phyloP scores from a whole-genome alignment of 2,797 vertebrate genomes.

The Spinibarbus caldwelli region DNA sequence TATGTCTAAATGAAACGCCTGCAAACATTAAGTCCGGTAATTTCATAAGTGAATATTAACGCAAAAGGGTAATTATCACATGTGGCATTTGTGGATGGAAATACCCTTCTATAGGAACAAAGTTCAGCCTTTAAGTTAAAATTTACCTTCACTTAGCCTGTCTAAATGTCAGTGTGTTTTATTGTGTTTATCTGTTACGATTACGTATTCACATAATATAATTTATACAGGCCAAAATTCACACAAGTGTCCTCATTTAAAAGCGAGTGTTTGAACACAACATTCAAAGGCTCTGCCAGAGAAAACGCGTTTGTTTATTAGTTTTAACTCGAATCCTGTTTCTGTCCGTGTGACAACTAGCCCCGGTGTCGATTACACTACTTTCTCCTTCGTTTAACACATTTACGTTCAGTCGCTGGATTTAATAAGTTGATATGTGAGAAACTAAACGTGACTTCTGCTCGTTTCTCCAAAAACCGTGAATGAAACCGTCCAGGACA shows the following conservation, averaged over 20 bases:
- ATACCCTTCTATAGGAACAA: no score
- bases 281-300: neutral
- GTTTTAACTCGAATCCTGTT: neutral
- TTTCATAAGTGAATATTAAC: neutral
- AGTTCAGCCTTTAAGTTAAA: neutral
- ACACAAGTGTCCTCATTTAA: neutral
- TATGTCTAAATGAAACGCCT: neutral
- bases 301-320: neutral
- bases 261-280: neutral
- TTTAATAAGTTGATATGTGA: neutral
- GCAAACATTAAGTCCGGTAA: neutral
- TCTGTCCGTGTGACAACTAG: neutral
- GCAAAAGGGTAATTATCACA: neutral
- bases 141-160: no score
- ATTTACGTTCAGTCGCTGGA: neutral
- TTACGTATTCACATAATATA: rapidly evolving
- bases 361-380: neutral
- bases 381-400: no score
- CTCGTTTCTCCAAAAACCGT: neutral
- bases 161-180: no score
- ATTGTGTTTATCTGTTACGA: neutral
- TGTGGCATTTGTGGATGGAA: neutral
- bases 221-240: neutral
- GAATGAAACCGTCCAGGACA: neutral
- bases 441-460: no score